Percentiles rank a stretch among this genome's conserved stretches.
Conservation (phyloP, 2,888 invertebrate species). For the Serripes groenlandicus region DNA sequence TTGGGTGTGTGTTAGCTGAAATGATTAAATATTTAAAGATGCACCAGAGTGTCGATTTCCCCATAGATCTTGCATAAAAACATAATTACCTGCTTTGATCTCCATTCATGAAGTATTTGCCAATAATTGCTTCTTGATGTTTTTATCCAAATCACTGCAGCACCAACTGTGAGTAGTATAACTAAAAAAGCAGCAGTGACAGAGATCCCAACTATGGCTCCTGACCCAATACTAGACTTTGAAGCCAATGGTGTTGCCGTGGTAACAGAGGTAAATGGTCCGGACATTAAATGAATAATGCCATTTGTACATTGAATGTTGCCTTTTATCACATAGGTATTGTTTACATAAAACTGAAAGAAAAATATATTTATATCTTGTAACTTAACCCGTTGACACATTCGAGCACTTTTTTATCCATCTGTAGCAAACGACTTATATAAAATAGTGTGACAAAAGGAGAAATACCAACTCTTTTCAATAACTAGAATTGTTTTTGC, state of each 20-base stretch:
- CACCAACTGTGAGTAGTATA: constrained; percentile 47
- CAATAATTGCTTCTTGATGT: constrained; percentile 65
- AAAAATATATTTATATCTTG: not conserved
- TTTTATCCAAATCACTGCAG: constrained; percentile 56
- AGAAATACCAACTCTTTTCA: too few relatives aligned
- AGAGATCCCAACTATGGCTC: constrained; percentile 43
- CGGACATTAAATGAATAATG: constrained; percentile 71
- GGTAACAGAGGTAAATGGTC: constrained; percentile 36
- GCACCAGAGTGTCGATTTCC: too few relatives aligned
- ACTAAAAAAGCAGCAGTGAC: constrained; percentile 50
- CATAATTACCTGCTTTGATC: not conserved
- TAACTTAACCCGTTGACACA: too few relatives aligned
- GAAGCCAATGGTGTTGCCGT: constrained; percentile 43
- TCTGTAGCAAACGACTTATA: too few relatives aligned
- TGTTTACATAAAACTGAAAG: constrained; percentile 71
- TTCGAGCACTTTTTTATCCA: too few relatives aligned
- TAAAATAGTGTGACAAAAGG: too few relatives aligned
- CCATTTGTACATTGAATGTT: constrained; percentile 79
- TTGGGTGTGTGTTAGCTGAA: too few relatives aligned
- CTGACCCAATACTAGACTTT: constrained; percentile 55
- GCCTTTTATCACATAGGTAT: constrained; percentile 61
- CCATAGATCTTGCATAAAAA: too few relatives aligned
- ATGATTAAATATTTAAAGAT: too few relatives aligned
- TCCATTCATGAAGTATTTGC: constrained; percentile 60
- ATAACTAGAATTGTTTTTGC: too few relatives aligned